phyloP scores from a whole-genome alignment of 2,113 vertebrate genomes.

The Erythrolamprus reginae region DNA sequence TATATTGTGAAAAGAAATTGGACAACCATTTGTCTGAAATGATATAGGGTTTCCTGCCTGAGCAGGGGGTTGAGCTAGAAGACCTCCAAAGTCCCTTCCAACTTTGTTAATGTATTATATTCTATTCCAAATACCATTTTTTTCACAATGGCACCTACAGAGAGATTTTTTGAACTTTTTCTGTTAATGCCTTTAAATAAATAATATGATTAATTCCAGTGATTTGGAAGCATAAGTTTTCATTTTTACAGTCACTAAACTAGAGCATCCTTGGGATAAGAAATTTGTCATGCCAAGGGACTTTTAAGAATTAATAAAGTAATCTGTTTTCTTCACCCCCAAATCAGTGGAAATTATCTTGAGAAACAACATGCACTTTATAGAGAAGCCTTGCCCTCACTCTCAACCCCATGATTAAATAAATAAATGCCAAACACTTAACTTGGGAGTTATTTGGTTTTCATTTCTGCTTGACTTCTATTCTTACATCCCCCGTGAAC shows the following conservation, averaged over 20 bases:
- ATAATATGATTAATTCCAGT: background rate
- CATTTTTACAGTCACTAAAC: background rate
- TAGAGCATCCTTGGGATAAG: background rate
- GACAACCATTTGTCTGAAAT: too few relatives aligned
- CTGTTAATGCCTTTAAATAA: background rate
- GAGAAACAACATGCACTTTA: background rate
- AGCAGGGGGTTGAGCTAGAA: too few relatives aligned
- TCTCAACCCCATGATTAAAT: background rate
- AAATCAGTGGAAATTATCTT: background rate
- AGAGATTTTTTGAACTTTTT: background rate
- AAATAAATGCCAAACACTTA: background rate
- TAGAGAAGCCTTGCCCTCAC: background rate
- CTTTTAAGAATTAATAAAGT: background rate
- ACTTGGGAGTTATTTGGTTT: background rate
- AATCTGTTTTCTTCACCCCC: background rate
- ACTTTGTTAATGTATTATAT: too few relatives aligned
- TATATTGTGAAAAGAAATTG: background rate
- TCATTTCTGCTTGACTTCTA: background rate
- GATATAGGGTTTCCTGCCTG: too few relatives aligned
- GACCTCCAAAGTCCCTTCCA: too few relatives aligned
- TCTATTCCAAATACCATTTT: background rate
- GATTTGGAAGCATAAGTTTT: background rate
- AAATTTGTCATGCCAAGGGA: background rate
- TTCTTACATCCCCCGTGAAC: background rate
- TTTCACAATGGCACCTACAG: background rate